These are phyloP conservation scores for Halocaridina rubra DNA, from an alignment of 2,888 invertebrate species.

Conservation along the genomic window DNA sequence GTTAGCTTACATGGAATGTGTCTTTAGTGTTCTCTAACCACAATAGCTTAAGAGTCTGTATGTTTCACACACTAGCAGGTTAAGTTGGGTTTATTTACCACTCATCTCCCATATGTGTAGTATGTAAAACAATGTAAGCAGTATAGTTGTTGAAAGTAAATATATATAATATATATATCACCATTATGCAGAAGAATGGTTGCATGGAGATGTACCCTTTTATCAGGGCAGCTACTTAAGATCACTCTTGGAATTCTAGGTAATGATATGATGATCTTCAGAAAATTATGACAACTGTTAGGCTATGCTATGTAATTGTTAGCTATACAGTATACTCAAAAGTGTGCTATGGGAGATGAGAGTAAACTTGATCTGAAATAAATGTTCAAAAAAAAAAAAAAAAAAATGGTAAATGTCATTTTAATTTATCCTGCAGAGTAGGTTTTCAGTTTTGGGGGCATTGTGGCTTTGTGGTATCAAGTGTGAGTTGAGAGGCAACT, in stretches of 20 bases:
- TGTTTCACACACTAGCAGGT: conserved; percentile 57
- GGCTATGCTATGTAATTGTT: not conserved
- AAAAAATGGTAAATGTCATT: conserved; percentile 40
- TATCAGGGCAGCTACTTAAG: not conserved
- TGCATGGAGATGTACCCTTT: conserved; percentile 5
- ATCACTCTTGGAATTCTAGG: not conserved
- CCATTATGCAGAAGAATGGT: not conserved
- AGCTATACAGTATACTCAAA: not conserved
- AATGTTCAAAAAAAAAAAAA: conserved; percentile 52
- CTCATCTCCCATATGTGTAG: conserved; percentile 41
- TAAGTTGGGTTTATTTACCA: conserved; percentile 42
- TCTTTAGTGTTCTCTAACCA: conserved; percentile 56
- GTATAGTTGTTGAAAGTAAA: not conserved
- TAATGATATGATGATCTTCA: not conserved
- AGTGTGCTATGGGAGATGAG: conserved; percentile 45
- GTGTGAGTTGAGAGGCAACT: not conserved
- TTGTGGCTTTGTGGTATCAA: not conserved
- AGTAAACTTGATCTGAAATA: conserved; percentile 55
- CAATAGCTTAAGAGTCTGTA: conserved; percentile 57
- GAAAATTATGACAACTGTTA: not conserved
- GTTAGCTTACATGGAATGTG: not conserved
- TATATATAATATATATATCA: not conserved
- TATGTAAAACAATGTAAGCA: conserved; percentile 3
- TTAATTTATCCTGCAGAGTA: not conserved
- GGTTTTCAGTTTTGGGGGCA: not conserved